A percentile compares a stretch with the other conserved stretches of the same genome.
phyloP scores from a whole-genome alignment of 2,797 vertebrate species.

The Acanthurus tractus region DNA sequence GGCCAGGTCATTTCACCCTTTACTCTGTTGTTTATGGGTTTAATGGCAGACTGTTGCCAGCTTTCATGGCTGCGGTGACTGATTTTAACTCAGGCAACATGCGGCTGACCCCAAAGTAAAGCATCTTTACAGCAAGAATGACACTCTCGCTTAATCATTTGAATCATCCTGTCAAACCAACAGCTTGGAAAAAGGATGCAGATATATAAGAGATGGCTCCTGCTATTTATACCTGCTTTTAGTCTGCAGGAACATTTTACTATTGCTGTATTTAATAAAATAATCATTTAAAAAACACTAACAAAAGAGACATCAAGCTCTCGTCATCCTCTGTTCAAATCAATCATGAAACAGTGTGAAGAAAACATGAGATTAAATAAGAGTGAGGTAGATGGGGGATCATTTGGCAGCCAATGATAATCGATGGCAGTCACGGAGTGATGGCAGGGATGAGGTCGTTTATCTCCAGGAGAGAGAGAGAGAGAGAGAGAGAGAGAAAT shows the following conservation, averaged over 20 bases:
- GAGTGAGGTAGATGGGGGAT: conserved; percentile 11
- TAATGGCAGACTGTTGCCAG: conserved; percentile 73
- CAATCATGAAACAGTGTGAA: conserved; percentile 70
- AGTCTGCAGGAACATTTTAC: conserved; percentile 5
- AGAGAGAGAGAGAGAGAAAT: conserved; percentile 13
- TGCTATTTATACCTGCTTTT: conserved; percentile 1
- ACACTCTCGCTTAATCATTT: conserved; percentile 55
- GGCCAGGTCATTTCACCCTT: conserved; percentile 73
- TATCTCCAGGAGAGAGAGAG: conserved; percentile 62
- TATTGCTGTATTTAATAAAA: neutral
- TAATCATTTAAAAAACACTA: neutral
- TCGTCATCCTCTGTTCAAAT: conserved; percentile 54
- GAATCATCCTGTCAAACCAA: conserved; percentile 43
- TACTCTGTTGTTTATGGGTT: conserved; percentile 79
- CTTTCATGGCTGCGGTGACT: conserved; percentile 70
- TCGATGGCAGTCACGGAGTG: conserved; percentile 64
- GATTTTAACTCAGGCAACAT: conserved; percentile 77
- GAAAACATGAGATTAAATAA: conserved; percentile 53
- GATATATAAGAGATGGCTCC: neutral
- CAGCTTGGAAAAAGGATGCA: conserved; percentile 34
- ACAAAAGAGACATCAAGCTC: conserved; percentile 63
- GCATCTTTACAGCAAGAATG: conserved; percentile 53
- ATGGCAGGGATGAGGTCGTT: conserved; percentile 64
- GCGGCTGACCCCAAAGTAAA: conserved; percentile 53
- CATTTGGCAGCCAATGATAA: conserved; percentile 52